These are phyloP conservation scores for Seira musarum DNA, from an alignment of 2,888 invertebrate species.

Conservation along the genomic window DNA sequence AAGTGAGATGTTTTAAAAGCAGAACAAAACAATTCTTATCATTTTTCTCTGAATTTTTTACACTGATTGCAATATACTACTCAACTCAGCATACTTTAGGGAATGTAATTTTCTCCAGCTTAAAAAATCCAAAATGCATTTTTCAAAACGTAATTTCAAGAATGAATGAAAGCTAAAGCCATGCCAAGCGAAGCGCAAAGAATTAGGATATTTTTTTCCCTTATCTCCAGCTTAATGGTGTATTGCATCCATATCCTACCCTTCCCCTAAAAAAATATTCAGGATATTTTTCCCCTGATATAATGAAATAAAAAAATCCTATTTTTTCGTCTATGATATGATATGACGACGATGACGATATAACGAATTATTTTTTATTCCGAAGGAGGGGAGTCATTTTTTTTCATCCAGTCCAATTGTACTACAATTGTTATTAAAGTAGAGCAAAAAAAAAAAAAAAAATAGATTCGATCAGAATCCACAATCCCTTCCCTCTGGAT, in stretches of 20 bases:
- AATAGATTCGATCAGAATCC: slow-evolving; percentile 30
- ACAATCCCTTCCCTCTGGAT: slow-evolving; percentile 38
- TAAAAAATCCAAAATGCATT: background rate
- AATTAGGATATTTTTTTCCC: too few relatives aligned
- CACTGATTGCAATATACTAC: background rate
- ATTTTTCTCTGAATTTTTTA: background rate
- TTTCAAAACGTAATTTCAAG: background rate
- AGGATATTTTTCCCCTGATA: too few relatives aligned
- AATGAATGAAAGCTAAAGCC: background rate
- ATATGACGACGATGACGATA: slow-evolving; percentile 31
- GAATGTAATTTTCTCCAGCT: background rate
- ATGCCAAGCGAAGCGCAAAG: too few relatives aligned
- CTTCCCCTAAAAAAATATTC: too few relatives aligned
- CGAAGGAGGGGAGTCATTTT: slow-evolving; percentile 41
- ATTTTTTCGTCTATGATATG: too few relatives aligned
- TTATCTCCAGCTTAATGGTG: background rate
- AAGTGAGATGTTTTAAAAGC: too few relatives aligned
- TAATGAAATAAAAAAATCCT: background rate
- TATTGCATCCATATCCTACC: background rate
- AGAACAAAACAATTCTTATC: background rate
- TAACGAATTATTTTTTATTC: slow-evolving; percentile 38
- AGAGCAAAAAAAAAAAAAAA: slow-evolving; percentile 32
- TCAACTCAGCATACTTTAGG: background rate
- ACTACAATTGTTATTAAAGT: slow-evolving; percentile 48
- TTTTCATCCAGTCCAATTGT: slow-evolving; percentile 28